Conservation (phyloP, 35 echinoderm and acorn worm genomes). For the Patiria miniata region DNA sequence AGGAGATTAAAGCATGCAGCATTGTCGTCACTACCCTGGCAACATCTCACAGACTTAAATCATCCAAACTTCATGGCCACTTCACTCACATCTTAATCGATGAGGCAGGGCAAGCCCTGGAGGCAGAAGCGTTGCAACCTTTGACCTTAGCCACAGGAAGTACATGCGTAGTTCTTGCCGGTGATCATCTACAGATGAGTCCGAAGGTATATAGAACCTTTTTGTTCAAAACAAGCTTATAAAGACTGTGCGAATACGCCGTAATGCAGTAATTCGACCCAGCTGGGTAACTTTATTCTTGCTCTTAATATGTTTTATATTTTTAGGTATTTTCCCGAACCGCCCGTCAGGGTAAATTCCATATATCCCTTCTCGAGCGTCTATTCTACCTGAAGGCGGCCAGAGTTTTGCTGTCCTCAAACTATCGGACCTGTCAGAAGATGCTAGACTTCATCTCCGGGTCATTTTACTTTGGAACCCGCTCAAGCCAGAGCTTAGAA, state of each 20-base stretch:
- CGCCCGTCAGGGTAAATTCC: conserved; percentile 48
- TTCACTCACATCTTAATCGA: conserved; percentile 85
- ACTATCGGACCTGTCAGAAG: conserved; percentile 71
- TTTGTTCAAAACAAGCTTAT: background rate
- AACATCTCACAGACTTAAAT: conserved; percentile 48
- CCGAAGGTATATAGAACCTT: conserved; percentile 58
- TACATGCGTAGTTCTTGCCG: conserved; percentile 79
- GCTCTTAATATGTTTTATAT: conserved; percentile 1
- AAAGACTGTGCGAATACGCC: background rate
- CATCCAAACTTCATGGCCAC: conserved; percentile 27
- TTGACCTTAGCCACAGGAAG: conserved; percentile 54
- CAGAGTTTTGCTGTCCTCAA: conserved; percentile 51
- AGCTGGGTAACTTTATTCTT: background rate
- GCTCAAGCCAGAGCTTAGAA: background rate
- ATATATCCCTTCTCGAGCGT: conserved; percentile 60
- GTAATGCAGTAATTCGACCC: background rate
- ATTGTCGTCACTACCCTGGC: conserved; percentile 66
- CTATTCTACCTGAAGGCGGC: conserved; percentile 48
- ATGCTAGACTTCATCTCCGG: conserved; percentile 70
- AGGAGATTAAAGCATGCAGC: background rate
- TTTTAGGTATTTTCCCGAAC: conserved; percentile 49
- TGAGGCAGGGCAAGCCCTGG: conserved; percentile 83
- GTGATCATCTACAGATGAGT: conserved; percentile 88
- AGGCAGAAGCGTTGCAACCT: conserved; percentile 77
- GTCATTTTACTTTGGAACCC: conserved; percentile 6